Conservation (phyloP, 1,140 invertebrate genomes). For the Temnothorax longispinosus region DNA sequence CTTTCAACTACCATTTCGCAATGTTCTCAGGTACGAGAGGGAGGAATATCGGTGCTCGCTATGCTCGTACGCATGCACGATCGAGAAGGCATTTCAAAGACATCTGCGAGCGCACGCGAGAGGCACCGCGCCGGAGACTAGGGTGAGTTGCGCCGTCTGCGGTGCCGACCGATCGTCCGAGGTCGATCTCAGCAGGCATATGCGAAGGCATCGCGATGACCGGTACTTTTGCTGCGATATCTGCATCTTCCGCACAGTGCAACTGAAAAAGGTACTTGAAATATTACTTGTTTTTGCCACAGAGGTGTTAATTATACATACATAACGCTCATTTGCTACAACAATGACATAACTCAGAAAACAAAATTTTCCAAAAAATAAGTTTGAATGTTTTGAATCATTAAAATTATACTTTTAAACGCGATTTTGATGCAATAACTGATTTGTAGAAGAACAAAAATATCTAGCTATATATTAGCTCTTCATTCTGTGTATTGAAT, state of each 20-base stretch:
- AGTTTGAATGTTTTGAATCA: too few relatives aligned
- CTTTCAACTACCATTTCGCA: conserved; percentile 13
- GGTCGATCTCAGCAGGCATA: conserved; percentile 86
- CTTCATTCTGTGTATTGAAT: too few relatives aligned
- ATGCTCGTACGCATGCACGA: conserved; percentile 87
- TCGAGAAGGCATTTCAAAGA: conserved; percentile 87
- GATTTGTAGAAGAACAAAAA: too few relatives aligned
- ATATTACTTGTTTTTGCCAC: not conserved
- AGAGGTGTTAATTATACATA: not conserved
- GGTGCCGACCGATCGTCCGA: conserved; percentile 87
- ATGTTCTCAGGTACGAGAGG: conserved; percentile 84
- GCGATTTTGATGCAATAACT: too few relatives aligned
- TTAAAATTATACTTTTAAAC: too few relatives aligned
- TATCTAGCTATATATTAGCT: too few relatives aligned
- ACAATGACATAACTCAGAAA: too few relatives aligned
- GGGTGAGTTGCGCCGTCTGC: conserved; percentile 87
- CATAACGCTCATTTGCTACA: not conserved
- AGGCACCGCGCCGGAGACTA: conserved; percentile 81
- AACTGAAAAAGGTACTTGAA: conserved; percentile 86
- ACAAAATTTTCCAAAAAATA: too few relatives aligned
- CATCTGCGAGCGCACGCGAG: conserved; percentile 85
- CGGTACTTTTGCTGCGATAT: conserved; percentile 87
- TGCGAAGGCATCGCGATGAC: conserved; percentile 87
- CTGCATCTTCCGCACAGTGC: conserved; percentile 87
- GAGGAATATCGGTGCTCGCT: conserved; percentile 87